phyloP scores from a whole-genome alignment of 1,140 invertebrate genomes.

The Atta texana region DNA sequence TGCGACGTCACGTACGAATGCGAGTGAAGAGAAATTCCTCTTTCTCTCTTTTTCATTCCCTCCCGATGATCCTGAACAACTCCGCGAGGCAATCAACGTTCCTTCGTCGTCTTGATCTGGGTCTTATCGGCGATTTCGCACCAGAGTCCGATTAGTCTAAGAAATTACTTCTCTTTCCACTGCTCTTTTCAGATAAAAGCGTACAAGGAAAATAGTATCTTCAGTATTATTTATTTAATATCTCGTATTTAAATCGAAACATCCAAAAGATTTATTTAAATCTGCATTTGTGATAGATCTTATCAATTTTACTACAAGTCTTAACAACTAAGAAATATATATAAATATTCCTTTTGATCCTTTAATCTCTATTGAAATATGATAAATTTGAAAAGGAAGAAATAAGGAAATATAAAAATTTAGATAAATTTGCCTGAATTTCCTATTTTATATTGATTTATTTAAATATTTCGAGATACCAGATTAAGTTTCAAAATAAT shows the following conservation, averaged over 20 bases:
- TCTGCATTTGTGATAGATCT: neutral
- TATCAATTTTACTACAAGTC: neutral
- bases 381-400: neutral
- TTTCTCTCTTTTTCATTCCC: neutral
- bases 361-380: neutral
- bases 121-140: slow-evolving; percentile 43
- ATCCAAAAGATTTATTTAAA: neutral
- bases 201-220: neutral
- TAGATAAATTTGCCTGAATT: neutral
- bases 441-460: neutral
- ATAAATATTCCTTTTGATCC: slow-evolving; percentile 37
- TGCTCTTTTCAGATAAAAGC: slow-evolving; percentile 12
- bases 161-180: slow-evolving; percentile 17
- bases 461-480: neutral
- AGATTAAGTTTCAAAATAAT: neutral
- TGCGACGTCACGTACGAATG: slow-evolving; percentile 71
- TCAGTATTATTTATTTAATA: neutral
- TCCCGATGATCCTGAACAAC: slow-evolving; percentile 48
- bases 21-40: slow-evolving; percentile 59
- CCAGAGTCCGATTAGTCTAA: slow-evolving; percentile 26
- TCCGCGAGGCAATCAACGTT: slow-evolving; percentile 67
- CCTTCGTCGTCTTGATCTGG: slow-evolving; percentile 23
- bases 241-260: neutral
- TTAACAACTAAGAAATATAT: neutral
- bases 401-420: neutral